Base-by-base conservation (phyloP, 2,113 vertebrate species). In the Desmodus rotundus region DNA sequence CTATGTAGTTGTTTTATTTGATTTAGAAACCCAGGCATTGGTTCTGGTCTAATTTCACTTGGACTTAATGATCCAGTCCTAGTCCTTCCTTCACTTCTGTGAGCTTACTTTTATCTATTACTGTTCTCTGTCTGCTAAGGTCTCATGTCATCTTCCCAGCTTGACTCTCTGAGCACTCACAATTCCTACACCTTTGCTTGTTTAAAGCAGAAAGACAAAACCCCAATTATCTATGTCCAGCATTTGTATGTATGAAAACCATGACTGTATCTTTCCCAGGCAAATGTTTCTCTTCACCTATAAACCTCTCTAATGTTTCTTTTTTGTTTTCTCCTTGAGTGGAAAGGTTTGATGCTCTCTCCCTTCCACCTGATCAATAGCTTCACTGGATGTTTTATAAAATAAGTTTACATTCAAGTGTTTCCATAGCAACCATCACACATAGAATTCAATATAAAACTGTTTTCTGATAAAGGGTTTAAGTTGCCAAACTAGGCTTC, bases 371-470 rank as follows among this genome's bases (percentile, higher is more conserved):
- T 78, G 88, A 96, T 96, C 88, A 96, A 88, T 95, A 96, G 45
- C n/a, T 92, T 96, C 43, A 43, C 43, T 43, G 8, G 4, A 43
- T 91, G 77, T 95, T 91, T 91, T 43, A 43, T 43, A 43, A 43
- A 43, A 43, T 43, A 43, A 43, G 61, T 97, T 97, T 94, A 47
- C 73, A 93, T 96, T 85, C 4, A 15, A 86, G 74, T 91, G 77
- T 95, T 91, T 91, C 89, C 82, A 94, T 87, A 91, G 96, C 52
- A 96, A 97, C 86, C 77, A 94, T 91, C 85, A 83, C 52, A 89
- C 52, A 72, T 58, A 91, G 61, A 52, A 94, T 95, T 94, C 61
- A 28, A 94, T 82, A 81, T 68, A 81, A 96, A 96, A 91, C 68
- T 61, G 50, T 38, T 95, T 96, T 96, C 78, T 88, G 58, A 89